Conservation (phyloP, 2,888 invertebrate species). For the Blastobasis lacticolella region DNA sequence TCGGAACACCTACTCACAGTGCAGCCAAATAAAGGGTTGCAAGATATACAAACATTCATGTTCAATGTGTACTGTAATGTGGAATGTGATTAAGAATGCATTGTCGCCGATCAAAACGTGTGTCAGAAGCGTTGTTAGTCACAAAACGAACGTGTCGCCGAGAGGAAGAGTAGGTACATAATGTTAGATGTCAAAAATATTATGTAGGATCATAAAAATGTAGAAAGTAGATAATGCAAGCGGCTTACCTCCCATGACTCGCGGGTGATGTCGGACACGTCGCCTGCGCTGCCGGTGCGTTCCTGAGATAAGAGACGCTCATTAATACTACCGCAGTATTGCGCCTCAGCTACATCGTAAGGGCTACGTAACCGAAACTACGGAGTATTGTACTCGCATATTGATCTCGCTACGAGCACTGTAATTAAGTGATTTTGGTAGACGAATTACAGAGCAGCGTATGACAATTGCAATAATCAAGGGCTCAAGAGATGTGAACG, state of each 20-base stretch:
- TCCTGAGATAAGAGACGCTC: constrained; percentile 41
- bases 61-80: constrained; percentile 67
- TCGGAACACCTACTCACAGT: constrained; percentile 16
- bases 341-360: not conserved
- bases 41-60: constrained; percentile 33
- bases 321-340: constrained; percentile 10
- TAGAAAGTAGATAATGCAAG: no score
- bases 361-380: no score
- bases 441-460: not conserved
- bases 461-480: not conserved
- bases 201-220: constrained; percentile 1
- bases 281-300: constrained; percentile 79
- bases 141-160: constrained; percentile 34
- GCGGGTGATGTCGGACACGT: constrained; percentile 86
- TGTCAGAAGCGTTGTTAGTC: constrained; percentile 39
- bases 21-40: constrained; percentile 20
- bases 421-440: not conserved
- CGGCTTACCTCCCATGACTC: constrained; percentile 94
- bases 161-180: constrained; percentile 12
- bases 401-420: no score
- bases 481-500: no score
- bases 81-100: constrained; percentile 46
- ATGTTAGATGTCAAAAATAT: constrained; percentile 11
- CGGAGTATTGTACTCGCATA: no score
- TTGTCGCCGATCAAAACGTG: constrained; percentile 40